Conservation (phyloP, 2,888 invertebrate species). For the Lepidocyrtinus sp. region DNA sequence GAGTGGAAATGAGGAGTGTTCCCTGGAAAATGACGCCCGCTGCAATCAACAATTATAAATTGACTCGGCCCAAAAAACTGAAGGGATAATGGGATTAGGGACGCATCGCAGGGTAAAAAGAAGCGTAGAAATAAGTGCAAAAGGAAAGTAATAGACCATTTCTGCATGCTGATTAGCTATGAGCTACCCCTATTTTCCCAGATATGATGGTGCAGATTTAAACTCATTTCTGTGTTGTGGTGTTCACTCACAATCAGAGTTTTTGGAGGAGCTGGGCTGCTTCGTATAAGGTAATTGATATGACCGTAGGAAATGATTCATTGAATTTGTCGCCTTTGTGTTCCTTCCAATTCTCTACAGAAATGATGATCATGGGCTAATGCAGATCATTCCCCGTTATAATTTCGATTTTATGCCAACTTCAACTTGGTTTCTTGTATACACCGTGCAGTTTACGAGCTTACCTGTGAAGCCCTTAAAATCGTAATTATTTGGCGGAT, state of each 20-base stretch:
- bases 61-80: no score
- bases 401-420: conserved; percentile 69
- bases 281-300: background rate
- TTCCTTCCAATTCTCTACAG: background rate
- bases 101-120: conserved; percentile 59
- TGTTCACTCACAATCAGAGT: background rate
- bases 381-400: conserved; percentile 65
- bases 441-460: no score
- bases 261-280: background rate
- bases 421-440: conserved; percentile 38
- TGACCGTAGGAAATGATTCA: background rate
- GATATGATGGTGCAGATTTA: background rate
- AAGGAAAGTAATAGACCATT: conserved; percentile 66
- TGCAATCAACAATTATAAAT: no score
- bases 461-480: no score
- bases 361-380: conserved; percentile 30
- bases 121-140: conserved; percentile 65
- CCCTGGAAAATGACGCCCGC: conserved; percentile 42
- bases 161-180: conserved; percentile 67
- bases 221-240: background rate
- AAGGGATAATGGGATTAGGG: conserved; percentile 57
- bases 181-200: conserved; percentile 45
- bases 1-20: no score
- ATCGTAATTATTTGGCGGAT: no score
- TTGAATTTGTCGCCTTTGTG: background rate